These are phyloP conservation scores for Chalcis sispes DNA, from an alignment of 2,888 invertebrate species.

Conservation along the genomic window DNA sequence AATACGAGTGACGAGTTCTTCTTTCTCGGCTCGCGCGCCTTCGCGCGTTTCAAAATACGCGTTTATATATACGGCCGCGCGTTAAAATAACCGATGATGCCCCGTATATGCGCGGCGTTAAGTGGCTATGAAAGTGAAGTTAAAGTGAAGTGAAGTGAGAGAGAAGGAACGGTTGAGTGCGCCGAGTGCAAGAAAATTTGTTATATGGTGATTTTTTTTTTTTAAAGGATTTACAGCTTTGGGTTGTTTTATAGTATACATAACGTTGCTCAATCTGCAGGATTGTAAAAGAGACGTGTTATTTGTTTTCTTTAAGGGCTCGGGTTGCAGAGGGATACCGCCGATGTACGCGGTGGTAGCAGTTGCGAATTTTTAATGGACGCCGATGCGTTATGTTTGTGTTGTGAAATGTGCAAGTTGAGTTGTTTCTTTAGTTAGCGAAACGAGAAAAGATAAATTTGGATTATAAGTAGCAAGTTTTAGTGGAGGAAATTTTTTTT, in stretches of 20 bases:
- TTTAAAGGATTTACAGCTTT: conserved; percentile 19
- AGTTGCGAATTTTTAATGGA: conserved; percentile 23
- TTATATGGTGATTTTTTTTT: conserved; percentile 19
- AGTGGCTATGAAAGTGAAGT: conserved; percentile 44
- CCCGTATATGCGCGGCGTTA: conserved; percentile 5
- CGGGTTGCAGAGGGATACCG: neutral
- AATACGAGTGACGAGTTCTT: neutral
- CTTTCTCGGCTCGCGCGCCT: neutral
- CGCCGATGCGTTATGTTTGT: neutral
- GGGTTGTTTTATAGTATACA: conserved; percentile 4
- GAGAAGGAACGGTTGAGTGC: neutral
- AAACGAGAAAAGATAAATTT: no score
- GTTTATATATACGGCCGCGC: neutral
- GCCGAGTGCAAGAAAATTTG: no score
- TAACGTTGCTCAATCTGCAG: neutral
- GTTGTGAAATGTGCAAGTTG: no score
- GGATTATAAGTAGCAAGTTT: no score
- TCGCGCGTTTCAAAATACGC: no score
- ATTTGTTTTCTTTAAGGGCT: conserved; percentile 32
- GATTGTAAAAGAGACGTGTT: neutral
- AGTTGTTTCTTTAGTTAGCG: no score
- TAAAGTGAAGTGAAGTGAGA: conserved; percentile 39
- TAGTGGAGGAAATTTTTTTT: no score
- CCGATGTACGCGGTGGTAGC: no score
- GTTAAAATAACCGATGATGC: conserved; percentile 1